Conservation (phyloP, 2,888 invertebrate genomes). For the Lycophotia porphyrea region DNA sequence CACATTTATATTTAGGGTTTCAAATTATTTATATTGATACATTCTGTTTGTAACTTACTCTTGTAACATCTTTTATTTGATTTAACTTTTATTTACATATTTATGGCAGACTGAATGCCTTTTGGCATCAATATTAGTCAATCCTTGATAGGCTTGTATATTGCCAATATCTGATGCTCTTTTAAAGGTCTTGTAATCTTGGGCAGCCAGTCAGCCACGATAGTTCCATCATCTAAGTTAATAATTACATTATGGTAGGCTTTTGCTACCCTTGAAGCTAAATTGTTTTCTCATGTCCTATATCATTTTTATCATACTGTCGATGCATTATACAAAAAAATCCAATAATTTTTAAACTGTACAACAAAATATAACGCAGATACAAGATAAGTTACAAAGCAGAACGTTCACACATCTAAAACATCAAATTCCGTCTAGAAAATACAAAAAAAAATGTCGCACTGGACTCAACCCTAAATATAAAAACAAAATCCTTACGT, state of each 20-base stretch:
- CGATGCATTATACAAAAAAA: neutral
- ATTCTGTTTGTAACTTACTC: constrained; percentile 41
- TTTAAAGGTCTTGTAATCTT: neutral
- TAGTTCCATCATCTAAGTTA: accelerated
- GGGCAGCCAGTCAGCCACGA: neutral
- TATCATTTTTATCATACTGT: neutral
- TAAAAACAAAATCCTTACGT: constrained; percentile 71
- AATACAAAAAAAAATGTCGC: constrained; percentile 40
- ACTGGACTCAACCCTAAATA: constrained; percentile 75
- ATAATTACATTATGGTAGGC: neutral
- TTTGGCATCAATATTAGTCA: neutral
- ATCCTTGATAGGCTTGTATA: neutral
- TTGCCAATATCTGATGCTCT: neutral
- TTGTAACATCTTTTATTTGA: neutral
- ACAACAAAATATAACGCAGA: neutral
- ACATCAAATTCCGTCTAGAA: constrained; percentile 30
- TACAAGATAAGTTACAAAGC: constrained; percentile 42
- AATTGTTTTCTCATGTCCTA: neutral
- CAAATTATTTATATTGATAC: constrained; percentile 28
- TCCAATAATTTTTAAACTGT: neutral
- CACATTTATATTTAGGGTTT: constrained; percentile 75
- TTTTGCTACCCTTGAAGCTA: neutral
- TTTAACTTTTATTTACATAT: constrained; percentile 12
- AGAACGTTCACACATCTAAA: constrained; percentile 22
- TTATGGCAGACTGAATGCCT: neutral